A percentile compares a stretch with the other conserved stretches of the same genome.
These are phyloP conservation scores for Archocentrus centrarchus DNA, from an alignment of 2,113 vertebrate species.

Conservation along the genomic window DNA sequence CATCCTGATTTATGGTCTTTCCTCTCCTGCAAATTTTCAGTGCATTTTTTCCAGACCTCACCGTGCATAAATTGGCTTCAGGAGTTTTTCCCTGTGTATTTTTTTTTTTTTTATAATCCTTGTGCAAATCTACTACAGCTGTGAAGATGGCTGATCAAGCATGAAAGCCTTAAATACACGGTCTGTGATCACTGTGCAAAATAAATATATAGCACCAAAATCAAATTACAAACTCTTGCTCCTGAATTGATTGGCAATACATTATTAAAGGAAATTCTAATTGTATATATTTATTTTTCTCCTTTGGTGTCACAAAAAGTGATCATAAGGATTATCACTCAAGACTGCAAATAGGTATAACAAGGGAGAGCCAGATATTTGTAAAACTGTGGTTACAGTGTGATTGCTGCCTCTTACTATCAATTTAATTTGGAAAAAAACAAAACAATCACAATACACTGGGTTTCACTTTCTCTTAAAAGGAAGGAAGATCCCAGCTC, in stretches of 20 bases:
- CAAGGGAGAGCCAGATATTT: background rate
- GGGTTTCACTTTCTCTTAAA: background rate
- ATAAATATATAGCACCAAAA: background rate
- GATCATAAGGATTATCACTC: background rate
- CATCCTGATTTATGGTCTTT: constrained; percentile 46
- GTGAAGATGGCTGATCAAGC: background rate
- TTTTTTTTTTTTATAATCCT: constrained; percentile 15
- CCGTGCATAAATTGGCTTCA: constrained; percentile 22
- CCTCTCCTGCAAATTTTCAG: background rate
- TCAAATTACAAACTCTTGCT: background rate
- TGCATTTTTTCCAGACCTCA: constrained; percentile 19
- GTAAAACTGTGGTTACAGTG: background rate
- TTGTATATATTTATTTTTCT: background rate
- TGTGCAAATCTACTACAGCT: background rate
- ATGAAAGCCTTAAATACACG: background rate
- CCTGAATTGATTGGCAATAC: background rate
- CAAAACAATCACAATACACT: accelerated
- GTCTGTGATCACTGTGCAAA: background rate
- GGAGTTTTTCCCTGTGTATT: constrained; percentile 21
- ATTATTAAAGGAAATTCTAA: background rate
- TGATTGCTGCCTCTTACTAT: background rate
- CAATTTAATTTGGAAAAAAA: background rate
- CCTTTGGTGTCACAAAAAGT: background rate
- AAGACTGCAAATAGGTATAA: background rate
- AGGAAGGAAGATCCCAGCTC: background rate